A percentile compares a stretch with the other conserved stretches of the same genome.
phyloP scores from a whole-genome alignment of 1,140 invertebrate species.

The Cydia splendana region DNA sequence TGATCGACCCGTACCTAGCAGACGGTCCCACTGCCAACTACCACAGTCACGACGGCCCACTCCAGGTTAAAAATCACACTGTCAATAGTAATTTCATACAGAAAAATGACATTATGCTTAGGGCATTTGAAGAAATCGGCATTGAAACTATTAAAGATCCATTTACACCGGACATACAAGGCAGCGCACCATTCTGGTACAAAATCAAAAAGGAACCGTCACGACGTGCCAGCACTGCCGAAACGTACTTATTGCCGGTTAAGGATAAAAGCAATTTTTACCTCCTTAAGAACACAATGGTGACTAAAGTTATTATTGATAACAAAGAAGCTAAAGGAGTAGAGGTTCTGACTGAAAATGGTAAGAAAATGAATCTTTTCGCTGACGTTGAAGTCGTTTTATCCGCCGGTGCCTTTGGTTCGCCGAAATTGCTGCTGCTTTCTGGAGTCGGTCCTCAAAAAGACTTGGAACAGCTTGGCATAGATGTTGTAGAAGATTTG shows the following conservation, averaged over 20 bases:
- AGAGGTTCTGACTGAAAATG: slow-evolving; percentile 51
- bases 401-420: slow-evolving; percentile 67
- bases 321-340: slow-evolving; percentile 44
- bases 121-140: slow-evolving; percentile 15
- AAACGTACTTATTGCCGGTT: slow-evolving; percentile 53
- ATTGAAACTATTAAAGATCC: not conserved
- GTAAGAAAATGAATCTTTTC: slow-evolving; percentile 67
- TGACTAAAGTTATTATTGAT: slow-evolving; percentile 55
- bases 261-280: slow-evolving; percentile 82
- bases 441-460: slow-evolving; percentile 57
- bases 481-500: slow-evolving; percentile 77
- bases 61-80: slow-evolving; percentile 7
- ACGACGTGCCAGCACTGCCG: slow-evolving; percentile 27
- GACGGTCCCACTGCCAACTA: not conserved
- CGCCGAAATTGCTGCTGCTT: slow-evolving; percentile 64
- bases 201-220: slow-evolving; percentile 61
- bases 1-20: not conserved
- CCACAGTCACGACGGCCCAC: not conserved
- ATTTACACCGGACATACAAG: not conserved
- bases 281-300: slow-evolving; percentile 81
- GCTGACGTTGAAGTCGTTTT: slow-evolving; percentile 79
- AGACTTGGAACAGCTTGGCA: slow-evolving; percentile 51
- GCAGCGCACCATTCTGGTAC: slow-evolving; percentile 43
- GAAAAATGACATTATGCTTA: slow-evolving; percentile 8
- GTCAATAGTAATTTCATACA: not conserved